phyloP scores from a whole-genome alignment of 2,797 vertebrate genomes.

The Caiman crocodilus region DNA sequence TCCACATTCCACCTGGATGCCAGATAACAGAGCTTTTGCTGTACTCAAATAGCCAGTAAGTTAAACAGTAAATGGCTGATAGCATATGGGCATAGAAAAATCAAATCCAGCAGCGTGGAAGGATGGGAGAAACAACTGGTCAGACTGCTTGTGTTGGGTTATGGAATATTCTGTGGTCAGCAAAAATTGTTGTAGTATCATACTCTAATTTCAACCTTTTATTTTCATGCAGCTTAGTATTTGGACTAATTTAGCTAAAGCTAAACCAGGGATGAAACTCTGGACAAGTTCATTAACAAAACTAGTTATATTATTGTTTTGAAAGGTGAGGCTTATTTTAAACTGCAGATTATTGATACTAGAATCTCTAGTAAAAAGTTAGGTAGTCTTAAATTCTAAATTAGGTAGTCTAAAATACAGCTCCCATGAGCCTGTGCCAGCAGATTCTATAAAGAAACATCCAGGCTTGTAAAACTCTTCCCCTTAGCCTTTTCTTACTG shows the following conservation, averaged over 20 bases:
- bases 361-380: not conserved
- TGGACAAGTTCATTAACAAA: slow-evolving; percentile 20
- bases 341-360: not conserved
- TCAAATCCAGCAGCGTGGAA: not conserved
- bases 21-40: too few relatives aligned
- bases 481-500: not conserved
- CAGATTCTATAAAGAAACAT: not conserved
- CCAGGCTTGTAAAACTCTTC: not conserved
- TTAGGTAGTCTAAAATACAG: not conserved
- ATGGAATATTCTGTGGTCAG: not conserved
- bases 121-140: not conserved
- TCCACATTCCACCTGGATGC: too few relatives aligned
- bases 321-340: not conserved
- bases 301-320: not conserved
- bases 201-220: not conserved
- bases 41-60: not conserved
- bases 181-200: not conserved
- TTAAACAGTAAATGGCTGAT: not conserved
- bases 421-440: not conserved
- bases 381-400: not conserved
- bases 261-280: slow-evolving; percentile 38
- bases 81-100: not conserved
- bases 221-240: slow-evolving; percentile 22
- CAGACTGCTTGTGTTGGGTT: not conserved
- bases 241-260: slow-evolving; percentile 40